Percentiles rank a stretch among this genome's conserved stretches.
phyloP scores from a whole-genome alignment of 1,140 invertebrate species.

The Sarcophaga bullata region DNA sequence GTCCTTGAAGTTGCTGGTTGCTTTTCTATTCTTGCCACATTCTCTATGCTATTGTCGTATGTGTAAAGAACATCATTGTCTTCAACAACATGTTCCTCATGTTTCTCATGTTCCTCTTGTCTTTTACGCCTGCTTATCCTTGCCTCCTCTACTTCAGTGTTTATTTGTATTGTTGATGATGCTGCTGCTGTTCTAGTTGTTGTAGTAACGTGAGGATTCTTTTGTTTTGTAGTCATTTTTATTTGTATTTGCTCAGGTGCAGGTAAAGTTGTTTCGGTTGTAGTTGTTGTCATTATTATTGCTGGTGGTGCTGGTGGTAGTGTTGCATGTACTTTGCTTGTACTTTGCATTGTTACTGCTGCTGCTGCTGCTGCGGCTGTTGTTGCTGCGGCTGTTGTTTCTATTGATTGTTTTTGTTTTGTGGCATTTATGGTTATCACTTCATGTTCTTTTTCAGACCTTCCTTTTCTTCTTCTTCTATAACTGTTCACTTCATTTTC shows the following conservation, averaged over 20 bases:
- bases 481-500: conserved; percentile 22
- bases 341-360: not conserved
- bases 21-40: not conserved
- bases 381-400: conserved; percentile 30
- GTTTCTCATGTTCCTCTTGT: no score
- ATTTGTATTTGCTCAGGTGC: conserved; percentile 15
- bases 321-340: no score
- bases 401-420: conserved; percentile 36
- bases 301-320: not conserved
- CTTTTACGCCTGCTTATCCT: not conserved
- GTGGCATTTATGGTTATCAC: conserved; percentile 33
- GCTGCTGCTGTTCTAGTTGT: conserved; percentile 30
- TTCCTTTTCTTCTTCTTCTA: not conserved
- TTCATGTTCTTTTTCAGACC: not conserved
- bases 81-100: not conserved
- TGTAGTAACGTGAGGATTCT: conserved; percentile 3
- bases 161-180: conserved; percentile 3
- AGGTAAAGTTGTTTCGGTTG: conserved; percentile 19
- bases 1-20: no score
- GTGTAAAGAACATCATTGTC: not conserved
- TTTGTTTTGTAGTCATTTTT: conserved; percentile 29
- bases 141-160: not conserved
- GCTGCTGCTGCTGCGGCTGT: not conserved
- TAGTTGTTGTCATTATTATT: conserved; percentile 28
- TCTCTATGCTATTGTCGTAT: not conserved